These are phyloP conservation scores for Turdus rufiventris DNA, from an alignment of 2,113 vertebrate species.

Conservation along the genomic window DNA sequence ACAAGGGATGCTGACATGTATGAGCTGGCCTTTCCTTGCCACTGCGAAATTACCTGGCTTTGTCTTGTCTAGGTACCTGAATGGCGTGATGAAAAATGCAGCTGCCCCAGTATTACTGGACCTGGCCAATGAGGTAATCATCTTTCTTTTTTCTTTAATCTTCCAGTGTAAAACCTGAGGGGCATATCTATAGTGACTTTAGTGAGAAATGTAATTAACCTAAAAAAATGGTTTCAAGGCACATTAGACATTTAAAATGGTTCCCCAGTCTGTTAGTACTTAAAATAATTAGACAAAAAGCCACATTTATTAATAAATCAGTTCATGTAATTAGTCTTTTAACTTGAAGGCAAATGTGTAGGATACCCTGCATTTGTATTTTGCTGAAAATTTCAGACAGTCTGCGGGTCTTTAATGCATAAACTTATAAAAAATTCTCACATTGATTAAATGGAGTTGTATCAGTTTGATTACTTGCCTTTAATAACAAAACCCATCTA, in stretches of 20 bases:
- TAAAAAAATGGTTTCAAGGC: conserved; percentile 68
- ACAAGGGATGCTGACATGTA: conserved; percentile 75
- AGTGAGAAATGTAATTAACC: conserved; percentile 74
- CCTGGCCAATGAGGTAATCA: conserved; percentile 94
- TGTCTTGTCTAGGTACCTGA: conserved; percentile 89
- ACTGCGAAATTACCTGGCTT: conserved; percentile 68
- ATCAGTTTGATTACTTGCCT: neutral
- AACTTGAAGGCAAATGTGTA: conserved; percentile 78
- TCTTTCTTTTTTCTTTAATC: conserved; percentile 53
- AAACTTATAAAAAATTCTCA: conserved; percentile 41
- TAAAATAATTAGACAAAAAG: conserved; percentile 89
- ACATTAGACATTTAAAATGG: conserved; percentile 75
- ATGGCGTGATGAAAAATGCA: conserved; percentile 79
- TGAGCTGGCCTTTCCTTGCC: conserved; percentile 76
- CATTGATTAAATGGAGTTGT: neutral
- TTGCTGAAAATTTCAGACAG: conserved; percentile 41
- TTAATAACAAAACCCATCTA: neutral
- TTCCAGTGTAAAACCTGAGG: conserved; percentile 64
- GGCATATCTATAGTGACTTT: conserved; percentile 62
- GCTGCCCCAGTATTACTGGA: conserved; percentile 87
- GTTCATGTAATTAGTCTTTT: conserved; percentile 82
- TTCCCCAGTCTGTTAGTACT: conserved; percentile 84
- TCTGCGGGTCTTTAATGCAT: neutral
- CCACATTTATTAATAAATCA: conserved; percentile 86
- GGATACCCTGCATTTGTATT: conserved; percentile 73